Evolutionary conservation across 2,888 invertebrate species (phyloP), one percentile per base, ranked within the genome.

Genomic region (Drosophila engyochracea): DNA sequence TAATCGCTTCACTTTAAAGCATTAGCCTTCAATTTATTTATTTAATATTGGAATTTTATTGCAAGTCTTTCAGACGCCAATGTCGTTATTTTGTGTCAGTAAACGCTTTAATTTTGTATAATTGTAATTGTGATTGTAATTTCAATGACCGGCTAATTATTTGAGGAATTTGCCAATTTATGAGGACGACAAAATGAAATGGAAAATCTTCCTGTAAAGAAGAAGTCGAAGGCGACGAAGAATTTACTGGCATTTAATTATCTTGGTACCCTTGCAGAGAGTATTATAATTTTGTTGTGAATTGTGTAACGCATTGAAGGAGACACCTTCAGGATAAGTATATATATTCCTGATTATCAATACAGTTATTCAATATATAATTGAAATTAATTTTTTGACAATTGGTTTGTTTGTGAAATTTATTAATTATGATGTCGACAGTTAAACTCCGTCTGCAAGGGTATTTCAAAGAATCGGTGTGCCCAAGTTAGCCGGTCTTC

Each of bases 241-340:
- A 59, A 81, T 71, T 78, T 59, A 12, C 44, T 55, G 67, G 58
- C 77, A 81, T 79, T 79, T 79, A 81, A 79, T 81, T 81, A 72
- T 65, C 62, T 60, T 80, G 68, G 71, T 62, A 71, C 67, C 37
- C 54, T 64, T 58, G 37, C 37, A 12, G 7, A 55, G 37, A n/a
- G 37, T 47, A 16, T 25, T 7, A 4, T 9, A 16, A 47, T 16
- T 47, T 9, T 47, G 47, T 41, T 10, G 41, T n/a, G n/a, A n/a
- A n/a, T 0, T n/a, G n/a, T 10, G 41, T n/a, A 41, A n/a, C n/a
- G n/a, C 10, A n/a, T 47, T 2, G 7, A 22, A 14, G 14, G 14
- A 47, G 14, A 22, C 44, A 22, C 4, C 44, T 7, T 22, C 7
- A 14, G 44, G 4, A 25, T 14, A 3, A 2, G 3, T 14, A 22